Base-by-base conservation (phyloP, 2,888 invertebrate species). In the Drosophila bunnanda region DNA sequence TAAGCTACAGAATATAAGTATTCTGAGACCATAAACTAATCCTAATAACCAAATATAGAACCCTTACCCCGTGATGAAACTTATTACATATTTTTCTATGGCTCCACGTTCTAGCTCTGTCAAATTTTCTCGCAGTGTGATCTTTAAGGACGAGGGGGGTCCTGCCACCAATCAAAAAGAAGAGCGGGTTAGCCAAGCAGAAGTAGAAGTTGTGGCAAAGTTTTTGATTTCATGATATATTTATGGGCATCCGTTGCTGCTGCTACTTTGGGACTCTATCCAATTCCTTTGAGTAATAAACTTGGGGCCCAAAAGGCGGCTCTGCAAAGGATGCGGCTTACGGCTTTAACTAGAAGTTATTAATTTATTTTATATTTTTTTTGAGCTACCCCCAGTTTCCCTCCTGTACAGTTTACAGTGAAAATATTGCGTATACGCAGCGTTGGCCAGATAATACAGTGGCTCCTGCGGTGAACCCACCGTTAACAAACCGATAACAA, bases 211-310 rank as follows among this genome's bases (percentile, higher is more conserved):
- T 85, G 75, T 71, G 76, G 78, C 80, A 80, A 87, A 88, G 88
- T 88, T 88, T 89, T 83, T 88, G 88, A 88, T 86, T 89, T 88
- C 88, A 88, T 88, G 88, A 88, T 83, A 88, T 80, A 88, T 88
- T 88, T 88, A 88, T 88, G 85, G 87, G 79, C 77, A 78, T 73
- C 77, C 76, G 82, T 53, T 69, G 82, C 77, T 59, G 44, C 58
- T 43, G 30, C 55, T 30, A 56, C 55, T 50, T 50, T 58, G 54
- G 61, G 72, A 61, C 61, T 52, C 72, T 41, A 41, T 52, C 64
- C 76, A 70, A 75, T 75, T 82, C 84, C 86, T 80, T 83, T 77
- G 82, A 80, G 88, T 75, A 79, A 77, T 86, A 86, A 88, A 88
- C 78, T 82, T 85, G 78, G 72, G 56, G 13, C 55, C 52, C 52